Base-by-base conservation (phyloP, 2,888 invertebrate species). In the Gerris lacustris region DNA sequence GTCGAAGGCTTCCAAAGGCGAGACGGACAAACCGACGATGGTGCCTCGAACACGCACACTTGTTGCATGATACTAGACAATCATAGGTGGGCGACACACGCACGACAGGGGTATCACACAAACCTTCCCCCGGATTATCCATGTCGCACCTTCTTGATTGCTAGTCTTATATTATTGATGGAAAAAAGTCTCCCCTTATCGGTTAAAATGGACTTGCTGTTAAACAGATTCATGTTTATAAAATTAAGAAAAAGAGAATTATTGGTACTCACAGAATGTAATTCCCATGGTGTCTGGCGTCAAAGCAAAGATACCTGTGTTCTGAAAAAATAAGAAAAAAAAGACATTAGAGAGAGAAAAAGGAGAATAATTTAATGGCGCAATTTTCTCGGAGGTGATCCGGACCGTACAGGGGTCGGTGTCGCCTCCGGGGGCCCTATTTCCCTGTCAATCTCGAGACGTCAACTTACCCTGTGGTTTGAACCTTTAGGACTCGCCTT, bases 61-160 rank as follows among this genome's bases (percentile, higher is more conserved):
- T 64, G 64, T 64, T 64, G 64, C 64, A 64, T 64, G 64, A 64
- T 64, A 9, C 17, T 31, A 31, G 64, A 64, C 64, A 64, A 64
- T 64, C 64, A 64, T 55, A 55, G 55, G 64, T 18, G 18, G 17
- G 18, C 18, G 18, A 64, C 64, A 64, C 64, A 64, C 64, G 64
- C 64, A 64, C 31, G 64, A n/a, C 64, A 64, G 55, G 31, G 15
- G 11, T 55, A 55, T 4, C 55, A 55, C 9, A 55, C 55, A 55
- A 55, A 55, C 55, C 2, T 55, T 55, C 55, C 55, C 15, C 15
- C 9, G 55, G 55, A 55, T 55, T 55, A 55, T 9, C 55, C 55
- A 55, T 11, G 55, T 55, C 55, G 15, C 55, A 55, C 55, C 55
- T 55, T 55, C 55, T 15, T 15, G 2, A 55, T 55, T 11, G 6